Evolutionary conservation across 2,888 invertebrate species (phyloP), one percentile per base, ranked within the genome.

Genomic region (Leptothorax acervorum): DNA sequence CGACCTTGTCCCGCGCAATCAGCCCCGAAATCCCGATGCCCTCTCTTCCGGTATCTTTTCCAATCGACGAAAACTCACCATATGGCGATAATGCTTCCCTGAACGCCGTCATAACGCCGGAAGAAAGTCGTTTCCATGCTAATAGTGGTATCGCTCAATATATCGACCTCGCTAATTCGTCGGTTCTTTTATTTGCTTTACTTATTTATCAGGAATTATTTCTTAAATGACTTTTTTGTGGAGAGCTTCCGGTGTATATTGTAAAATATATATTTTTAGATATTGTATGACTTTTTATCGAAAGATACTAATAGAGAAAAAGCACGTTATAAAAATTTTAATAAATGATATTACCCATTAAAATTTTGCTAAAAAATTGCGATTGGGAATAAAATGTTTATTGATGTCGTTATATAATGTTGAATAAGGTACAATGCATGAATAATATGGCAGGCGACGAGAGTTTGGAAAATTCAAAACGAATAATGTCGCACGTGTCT

Each of bases 1-100:
- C 93, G 94, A 93, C 94, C 94, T 94, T 94, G 94, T 93, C 94
- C 94, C 93, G 94, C 87, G 87, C 86, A 87, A 89, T 86, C 87
- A 84, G 76, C 83, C 76, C 88, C 78, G 76, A 66, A 79, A 86
- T 79, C 86, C 79, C 79, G 82, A 82, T 84, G 68, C 75, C 79
- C 75, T 87, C 84, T 82, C 86, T 86, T 88, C 86, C 84, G 89
- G 89, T 89, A 89, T 89, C 84, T 86, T 79, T 63, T 39, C 45
- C 87, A 85, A 89, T 88, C 85, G 79, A 51, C 57, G 70, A 84
- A 83, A 78, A 76, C 42, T 65, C 42, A 48, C 87, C 89, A 87
- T 85, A 85, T 83, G 86, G 83, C 75, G 87, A 88, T 89, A 88
- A 88, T 81, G 85, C 78, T 18, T 57, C 0, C 15, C 15, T 5